These are phyloP conservation scores for Hassar affinis DNA, from an alignment of 2,113 vertebrate genomes.

Conservation along the genomic window DNA sequence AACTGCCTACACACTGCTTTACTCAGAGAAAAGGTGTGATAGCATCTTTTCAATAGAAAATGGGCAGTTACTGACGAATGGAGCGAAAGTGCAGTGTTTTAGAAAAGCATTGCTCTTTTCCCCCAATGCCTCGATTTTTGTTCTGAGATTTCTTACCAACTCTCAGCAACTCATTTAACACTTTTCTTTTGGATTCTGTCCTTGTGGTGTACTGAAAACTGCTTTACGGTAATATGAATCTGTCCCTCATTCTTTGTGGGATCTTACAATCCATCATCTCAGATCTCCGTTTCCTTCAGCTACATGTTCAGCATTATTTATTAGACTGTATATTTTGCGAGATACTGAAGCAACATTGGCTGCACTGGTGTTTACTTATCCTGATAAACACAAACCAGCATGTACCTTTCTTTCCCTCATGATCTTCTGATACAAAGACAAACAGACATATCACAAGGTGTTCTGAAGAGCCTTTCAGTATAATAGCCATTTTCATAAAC, in stretches of 20 bases:
- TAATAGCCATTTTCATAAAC: slow-evolving; percentile 49
- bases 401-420: slow-evolving; percentile 30
- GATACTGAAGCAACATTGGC: slow-evolving; percentile 20
- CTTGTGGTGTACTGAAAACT: slow-evolving; percentile 8
- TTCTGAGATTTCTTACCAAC: not conserved
- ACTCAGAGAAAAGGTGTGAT: slow-evolving; percentile 23
- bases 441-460: slow-evolving; percentile 47
- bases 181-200: slow-evolving; percentile 5
- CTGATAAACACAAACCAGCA: slow-evolving; percentile 49
- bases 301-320: slow-evolving; percentile 38
- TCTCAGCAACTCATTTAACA: not conserved
- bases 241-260: not conserved
- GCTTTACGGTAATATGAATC: not conserved
- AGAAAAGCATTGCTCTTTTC: not conserved
- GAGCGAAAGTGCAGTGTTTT: slow-evolving; percentile 6
- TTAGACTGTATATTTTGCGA: slow-evolving; percentile 40
- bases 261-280: not conserved
- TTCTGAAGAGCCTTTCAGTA: slow-evolving; percentile 49
- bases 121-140: not conserved
- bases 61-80: not conserved
- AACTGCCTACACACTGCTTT: slow-evolving; percentile 35
- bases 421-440: slow-evolving; percentile 31
- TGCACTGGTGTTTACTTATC: slow-evolving; percentile 32
- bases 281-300: slow-evolving; percentile 8
- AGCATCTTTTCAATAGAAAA: not conserved